Evolutionary conservation across 2,113 vertebrate genomes (phyloP).

Genomic region (Mastomys coucha): DNA sequence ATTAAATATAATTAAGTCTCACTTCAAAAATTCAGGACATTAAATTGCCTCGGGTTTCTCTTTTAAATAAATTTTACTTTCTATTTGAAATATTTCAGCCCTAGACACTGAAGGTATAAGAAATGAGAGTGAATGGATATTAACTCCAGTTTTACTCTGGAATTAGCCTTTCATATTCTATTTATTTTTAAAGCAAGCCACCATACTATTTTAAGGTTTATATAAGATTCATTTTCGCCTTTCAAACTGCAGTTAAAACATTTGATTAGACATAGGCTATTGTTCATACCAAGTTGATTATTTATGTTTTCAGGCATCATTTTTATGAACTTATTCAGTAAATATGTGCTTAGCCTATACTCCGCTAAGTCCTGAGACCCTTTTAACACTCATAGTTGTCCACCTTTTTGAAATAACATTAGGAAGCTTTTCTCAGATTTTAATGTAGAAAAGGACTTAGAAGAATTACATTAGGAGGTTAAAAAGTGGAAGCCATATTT

Average conservation of each 20-base stretch:
- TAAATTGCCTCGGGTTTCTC: background rate
- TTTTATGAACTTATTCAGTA: slow-evolving; percentile 27
- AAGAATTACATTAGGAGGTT: background rate
- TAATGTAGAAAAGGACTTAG: background rate
- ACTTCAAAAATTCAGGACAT: slow-evolving; percentile 52
- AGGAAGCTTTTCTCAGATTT: background rate
- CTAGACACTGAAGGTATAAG: background rate
- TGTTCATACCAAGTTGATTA: background rate
- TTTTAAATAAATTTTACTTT: slow-evolving; percentile 44
- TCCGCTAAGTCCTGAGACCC: background rate
- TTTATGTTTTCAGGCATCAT: background rate
- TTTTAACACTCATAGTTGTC: background rate
- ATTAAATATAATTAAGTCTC: slow-evolving; percentile 58
- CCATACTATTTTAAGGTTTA: background rate
- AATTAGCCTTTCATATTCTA: background rate
- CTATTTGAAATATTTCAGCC: slow-evolving; percentile 26
- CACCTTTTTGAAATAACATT: background rate
- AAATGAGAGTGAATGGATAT: background rate
- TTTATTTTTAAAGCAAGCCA: background rate
- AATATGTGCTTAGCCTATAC: slow-evolving; percentile 14
- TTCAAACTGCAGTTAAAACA: slow-evolving; percentile 16
- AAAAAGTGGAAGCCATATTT: background rate
- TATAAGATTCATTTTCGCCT: background rate
- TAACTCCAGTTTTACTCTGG: background rate
- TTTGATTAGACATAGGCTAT: background rate